Conservation (phyloP, 2,113 vertebrate species). For the Chroicocephalus ridibundus region DNA sequence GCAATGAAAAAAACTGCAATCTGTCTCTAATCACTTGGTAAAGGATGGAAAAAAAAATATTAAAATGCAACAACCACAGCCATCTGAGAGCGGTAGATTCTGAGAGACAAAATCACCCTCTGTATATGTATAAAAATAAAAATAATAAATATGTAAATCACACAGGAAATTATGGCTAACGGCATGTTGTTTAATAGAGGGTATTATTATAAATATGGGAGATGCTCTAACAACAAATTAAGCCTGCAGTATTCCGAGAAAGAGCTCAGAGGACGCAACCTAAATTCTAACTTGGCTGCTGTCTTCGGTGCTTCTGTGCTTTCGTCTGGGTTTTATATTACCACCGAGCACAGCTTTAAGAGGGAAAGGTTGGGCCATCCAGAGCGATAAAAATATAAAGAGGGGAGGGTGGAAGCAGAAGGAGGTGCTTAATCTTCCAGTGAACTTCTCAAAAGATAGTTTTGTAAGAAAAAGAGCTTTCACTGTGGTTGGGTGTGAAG, state of each 20-base stretch:
- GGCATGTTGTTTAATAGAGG: slow-evolving; percentile 55
- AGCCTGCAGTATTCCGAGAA: slow-evolving; percentile 16
- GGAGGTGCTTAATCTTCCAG: slow-evolving; percentile 48
- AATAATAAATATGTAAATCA: slow-evolving; percentile 67
- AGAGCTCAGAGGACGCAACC: slow-evolving; percentile 52
- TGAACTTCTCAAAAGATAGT: slow-evolving; percentile 30
- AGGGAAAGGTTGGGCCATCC: slow-evolving; percentile 40
- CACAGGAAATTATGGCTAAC: slow-evolving; percentile 53
- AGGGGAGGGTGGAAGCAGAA: neutral
- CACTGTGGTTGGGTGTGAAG: neutral
- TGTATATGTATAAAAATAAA: slow-evolving; percentile 56
- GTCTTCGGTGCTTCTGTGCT: slow-evolving; percentile 1
- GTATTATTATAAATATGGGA: slow-evolving; percentile 62
- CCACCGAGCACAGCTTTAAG: slow-evolving; percentile 13
- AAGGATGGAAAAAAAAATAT: neutral
- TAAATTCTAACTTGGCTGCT: slow-evolving; percentile 66
- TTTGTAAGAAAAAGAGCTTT: slow-evolving; percentile 9
- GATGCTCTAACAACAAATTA: slow-evolving; percentile 61
- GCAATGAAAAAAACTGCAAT: neutral
- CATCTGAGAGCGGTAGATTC: slow-evolving; percentile 20
- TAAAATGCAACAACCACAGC: neutral
- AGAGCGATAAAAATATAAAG: slow-evolving; percentile 52
- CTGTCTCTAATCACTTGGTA: neutral
- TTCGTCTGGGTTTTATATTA: slow-evolving; percentile 60
- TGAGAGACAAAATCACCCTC: slow-evolving; percentile 27